Evolutionary conservation across 2,888 invertebrate genomes (phyloP), one percentile per base, ranked within the genome.

Genomic region (Dinocampus coccinellae): DNA sequence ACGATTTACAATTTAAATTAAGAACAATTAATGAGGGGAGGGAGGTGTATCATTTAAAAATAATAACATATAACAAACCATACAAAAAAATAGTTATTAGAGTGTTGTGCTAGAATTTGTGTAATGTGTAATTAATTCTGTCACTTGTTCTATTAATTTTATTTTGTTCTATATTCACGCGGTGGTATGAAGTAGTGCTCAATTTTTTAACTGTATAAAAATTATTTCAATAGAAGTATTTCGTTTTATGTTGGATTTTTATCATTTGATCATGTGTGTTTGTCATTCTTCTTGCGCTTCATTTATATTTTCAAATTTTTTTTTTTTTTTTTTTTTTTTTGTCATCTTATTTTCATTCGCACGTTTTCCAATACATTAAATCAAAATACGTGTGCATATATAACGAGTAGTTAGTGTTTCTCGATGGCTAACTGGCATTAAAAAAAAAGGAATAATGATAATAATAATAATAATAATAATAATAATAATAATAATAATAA

Each of bases 21-120:
- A 87, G 87, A 87, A 87, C 87, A 87, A 86, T 87, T 81, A 84
- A 47, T 16, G 16, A 81, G 82, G 85, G 84, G 79, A 84, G 16
- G 47, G 16, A 81, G 82, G 85, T 84, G 79, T 84, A 85, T 86
- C 79, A 81, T 83, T 83, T 83, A 85, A 83, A 86, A 85, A 86
- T 86, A 86, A 87, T 87, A 87, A 87, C 86, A 86, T n/a, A n/a
- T 87, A 87, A 87, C 87, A 87, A 87, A 87, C 85, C 85, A 82
- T 86, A 87, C 83, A 83, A 82, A 84, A 80, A 60, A 73, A n/a
- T 70, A 52, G 72, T 79, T 78, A 79, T 29, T 29, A 29, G 7
- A 79, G 72, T 76, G 76, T 77, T 75, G 72, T 77, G 72, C 67
- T 73, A 76, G 77, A 77, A 70, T 75, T 20, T 42, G 61, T 72